These are phyloP conservation scores for Atopsyche davidsoni DNA, from an alignment of 1,140 invertebrate genomes.

Conservation along the genomic window DNA sequence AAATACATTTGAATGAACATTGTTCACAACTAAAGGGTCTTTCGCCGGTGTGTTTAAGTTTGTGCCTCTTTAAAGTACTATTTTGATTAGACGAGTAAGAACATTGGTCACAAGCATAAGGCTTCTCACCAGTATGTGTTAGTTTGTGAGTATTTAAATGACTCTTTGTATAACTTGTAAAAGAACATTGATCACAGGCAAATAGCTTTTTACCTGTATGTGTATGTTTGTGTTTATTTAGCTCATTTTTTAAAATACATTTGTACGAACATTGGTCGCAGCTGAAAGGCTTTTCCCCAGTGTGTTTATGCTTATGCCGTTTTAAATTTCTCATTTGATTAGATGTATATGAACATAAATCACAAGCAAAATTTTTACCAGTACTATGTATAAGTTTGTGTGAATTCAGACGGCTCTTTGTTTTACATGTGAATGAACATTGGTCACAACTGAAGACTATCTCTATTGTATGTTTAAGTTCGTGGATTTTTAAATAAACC, in stretches of 20 bases:
- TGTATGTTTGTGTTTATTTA: neutral
- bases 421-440: no score
- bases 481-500: no score
- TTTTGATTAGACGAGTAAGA: neutral
- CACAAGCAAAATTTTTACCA: no score
- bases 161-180: neutral
- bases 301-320: no score
- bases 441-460: no score
- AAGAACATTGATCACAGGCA: neutral
- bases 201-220: neutral
- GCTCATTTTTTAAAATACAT: neutral
- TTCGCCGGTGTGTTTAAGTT: neutral
- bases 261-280: neutral
- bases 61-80: neutral
- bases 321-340: no score
- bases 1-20: neutral
- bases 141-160: neutral
- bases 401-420: no score
- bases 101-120: neutral
- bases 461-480: no score
- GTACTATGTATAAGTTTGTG: no score
- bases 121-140: neutral
- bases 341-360: no score
- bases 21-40: neutral
- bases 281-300: neutral